These are phyloP conservation scores for Synergus itoensis DNA, from an alignment of 2,888 invertebrate species.

Conservation along the genomic window DNA sequence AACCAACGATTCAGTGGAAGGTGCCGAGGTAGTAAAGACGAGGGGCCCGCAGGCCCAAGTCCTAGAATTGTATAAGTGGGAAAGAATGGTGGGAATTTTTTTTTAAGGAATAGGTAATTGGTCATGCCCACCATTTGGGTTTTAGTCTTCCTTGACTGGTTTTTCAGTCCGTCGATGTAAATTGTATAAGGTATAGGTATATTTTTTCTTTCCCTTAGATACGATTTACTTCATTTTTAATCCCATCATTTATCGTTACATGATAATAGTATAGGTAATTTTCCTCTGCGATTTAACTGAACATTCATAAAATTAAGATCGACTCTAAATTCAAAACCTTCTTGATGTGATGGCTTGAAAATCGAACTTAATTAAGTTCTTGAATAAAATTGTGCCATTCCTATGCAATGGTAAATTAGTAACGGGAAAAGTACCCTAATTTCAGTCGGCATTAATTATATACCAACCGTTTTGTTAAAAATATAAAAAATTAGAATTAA, in stretches of 20 bases:
- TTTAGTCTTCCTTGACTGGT: constrained; percentile 62
- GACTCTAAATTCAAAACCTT: neutral
- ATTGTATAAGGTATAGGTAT: neutral
- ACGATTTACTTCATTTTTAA: neutral
- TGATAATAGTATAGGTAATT: neutral
- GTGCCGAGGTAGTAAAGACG: constrained; percentile 1
- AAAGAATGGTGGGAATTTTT: neutral
- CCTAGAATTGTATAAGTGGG: constrained; percentile 10
- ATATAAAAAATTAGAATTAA: too few relatives aligned
- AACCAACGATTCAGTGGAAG: constrained; percentile 12
- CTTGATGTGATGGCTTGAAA: neutral
- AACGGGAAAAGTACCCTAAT: too few relatives aligned
- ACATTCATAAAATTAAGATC: neutral
- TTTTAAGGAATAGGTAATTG: constrained; percentile 43
- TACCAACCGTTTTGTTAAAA: too few relatives aligned
- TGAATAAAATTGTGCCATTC: too few relatives aligned
- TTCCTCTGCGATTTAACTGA: too few relatives aligned
- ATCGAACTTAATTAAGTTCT: neutral
- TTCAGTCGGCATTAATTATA: too few relatives aligned
- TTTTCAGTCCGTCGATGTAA: neutral
- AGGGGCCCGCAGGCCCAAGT: constrained; percentile 26
- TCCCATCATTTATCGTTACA: neutral
- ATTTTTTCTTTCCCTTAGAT: neutral
- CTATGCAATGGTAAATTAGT: too few relatives aligned
- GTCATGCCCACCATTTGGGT: constrained; percentile 60